phyloP scores from a whole-genome alignment of 2,113 vertebrate species.

The Deroptyus accipitrinus region DNA sequence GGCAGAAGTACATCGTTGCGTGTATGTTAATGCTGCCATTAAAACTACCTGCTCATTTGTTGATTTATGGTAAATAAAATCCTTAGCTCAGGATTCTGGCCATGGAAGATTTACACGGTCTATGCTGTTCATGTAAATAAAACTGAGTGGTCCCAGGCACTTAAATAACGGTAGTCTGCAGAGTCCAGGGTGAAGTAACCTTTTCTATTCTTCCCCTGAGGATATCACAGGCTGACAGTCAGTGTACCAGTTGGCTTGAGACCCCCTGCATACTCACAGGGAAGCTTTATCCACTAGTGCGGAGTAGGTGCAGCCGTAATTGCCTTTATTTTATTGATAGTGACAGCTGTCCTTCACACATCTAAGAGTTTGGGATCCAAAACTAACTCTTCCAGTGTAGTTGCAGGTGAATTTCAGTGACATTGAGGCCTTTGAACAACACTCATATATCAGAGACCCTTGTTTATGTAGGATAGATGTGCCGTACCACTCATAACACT shows the following conservation, averaged over 20 bases:
- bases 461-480: background rate
- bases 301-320: background rate
- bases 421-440: background rate
- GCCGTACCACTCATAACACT: background rate
- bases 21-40: background rate
- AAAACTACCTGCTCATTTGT: background rate
- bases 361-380: background rate
- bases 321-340: background rate
- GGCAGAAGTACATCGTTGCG: background rate
- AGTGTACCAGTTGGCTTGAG: background rate
- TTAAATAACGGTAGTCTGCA: background rate
- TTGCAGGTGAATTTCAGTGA: background rate
- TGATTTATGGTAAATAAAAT: background rate
- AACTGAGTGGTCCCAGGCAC: background rate
- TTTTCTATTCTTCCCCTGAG: background rate
- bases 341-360: background rate
- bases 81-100: background rate
- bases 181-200: background rate
- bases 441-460: background rate
- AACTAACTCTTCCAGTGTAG: background rate
- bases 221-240: accelerated
- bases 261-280: accelerated
- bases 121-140: background rate
- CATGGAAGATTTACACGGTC: background rate
- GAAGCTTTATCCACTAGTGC: accelerated